Percentiles rank a stretch among this genome's conserved stretches.
Evolutionary conservation across 2,888 invertebrate species (phyloP).

Genomic region (Caenorhabditis sp.): DNA sequence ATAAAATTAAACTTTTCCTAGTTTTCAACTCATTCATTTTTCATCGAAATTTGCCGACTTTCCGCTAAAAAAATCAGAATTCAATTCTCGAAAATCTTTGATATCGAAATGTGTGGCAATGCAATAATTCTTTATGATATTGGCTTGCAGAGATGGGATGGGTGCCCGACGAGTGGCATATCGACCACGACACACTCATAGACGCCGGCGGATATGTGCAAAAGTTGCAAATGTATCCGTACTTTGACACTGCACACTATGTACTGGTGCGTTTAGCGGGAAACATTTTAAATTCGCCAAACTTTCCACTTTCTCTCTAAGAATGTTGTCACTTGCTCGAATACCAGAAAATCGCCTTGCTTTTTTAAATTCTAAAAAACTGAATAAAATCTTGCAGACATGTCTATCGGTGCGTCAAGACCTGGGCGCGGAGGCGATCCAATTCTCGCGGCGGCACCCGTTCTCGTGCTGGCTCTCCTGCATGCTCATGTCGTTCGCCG

Average conservation of each 20-base stretch:
- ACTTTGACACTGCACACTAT: conserved; percentile 98
- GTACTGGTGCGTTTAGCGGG: conserved; percentile 81
- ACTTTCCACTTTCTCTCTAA: no score
- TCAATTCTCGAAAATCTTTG: neutral
- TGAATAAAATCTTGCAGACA: conserved; percentile 62
- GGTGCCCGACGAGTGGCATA: conserved; percentile 53
- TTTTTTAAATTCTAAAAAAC: no score
- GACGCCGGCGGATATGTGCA: conserved; percentile 99
- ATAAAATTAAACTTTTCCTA: neutral
- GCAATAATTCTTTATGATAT: no score
- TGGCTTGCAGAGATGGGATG: conserved; percentile 52
- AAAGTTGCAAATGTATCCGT: conserved; percentile 98
- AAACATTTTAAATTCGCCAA: no score
- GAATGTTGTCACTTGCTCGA: no score
- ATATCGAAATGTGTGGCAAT: no score
- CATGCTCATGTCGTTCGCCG: conserved; percentile 97
- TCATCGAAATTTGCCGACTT: neutral
- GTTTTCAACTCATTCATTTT: neutral
- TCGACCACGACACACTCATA: conserved; percentile 80
- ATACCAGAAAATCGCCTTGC: no score
- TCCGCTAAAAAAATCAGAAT: neutral
- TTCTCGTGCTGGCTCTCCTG: conserved; percentile 97
- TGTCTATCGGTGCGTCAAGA: conserved; percentile 76
- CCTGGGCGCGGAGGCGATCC: conserved; percentile 85
- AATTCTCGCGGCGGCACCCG: conserved; percentile 96